Percentiles rank a stretch among this genome's conserved stretches.
phyloP scores from a whole-genome alignment of 1,140 invertebrate genomes.

The Pseudomyrmex sp. region DNA sequence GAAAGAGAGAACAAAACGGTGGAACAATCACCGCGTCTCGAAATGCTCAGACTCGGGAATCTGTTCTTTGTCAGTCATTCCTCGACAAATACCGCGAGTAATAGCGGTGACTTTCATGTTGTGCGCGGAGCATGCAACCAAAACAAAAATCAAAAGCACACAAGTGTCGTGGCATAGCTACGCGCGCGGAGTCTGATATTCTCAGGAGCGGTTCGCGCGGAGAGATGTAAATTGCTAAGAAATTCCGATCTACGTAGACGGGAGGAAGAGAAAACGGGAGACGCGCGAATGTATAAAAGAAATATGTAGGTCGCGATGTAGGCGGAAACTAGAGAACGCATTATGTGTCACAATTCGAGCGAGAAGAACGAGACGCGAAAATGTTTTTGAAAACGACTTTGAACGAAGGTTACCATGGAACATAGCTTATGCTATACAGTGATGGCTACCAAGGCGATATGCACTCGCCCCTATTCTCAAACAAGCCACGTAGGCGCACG shows the following conservation, averaged over 20 bases:
- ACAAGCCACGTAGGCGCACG: neutral
- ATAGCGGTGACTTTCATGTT: neutral
- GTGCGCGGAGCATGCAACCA: neutral
- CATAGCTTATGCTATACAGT: neutral
- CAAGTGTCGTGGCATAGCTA: slow-evolving; percentile 3
- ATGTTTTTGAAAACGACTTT: neutral
- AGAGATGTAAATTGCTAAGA: slow-evolving; percentile 28
- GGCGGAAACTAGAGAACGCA: neutral
- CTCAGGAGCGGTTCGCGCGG: neutral
- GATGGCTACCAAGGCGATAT: neutral
- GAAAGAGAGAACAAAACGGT: no score
- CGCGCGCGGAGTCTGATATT: neutral
- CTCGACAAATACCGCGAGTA: slow-evolving; percentile 1
- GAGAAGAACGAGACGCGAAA: neutral
- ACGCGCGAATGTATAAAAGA: neutral
- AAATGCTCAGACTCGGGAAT: neutral
- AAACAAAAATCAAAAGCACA: neutral
- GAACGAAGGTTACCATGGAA: neutral
- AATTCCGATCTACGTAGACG: slow-evolving; percentile 18
- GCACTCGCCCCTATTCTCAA: neutral
- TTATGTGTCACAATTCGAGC: neutral
- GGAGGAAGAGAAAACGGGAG: neutral
- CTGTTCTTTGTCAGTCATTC: neutral
- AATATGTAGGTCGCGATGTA: neutral
- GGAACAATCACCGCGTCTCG: neutral